Conservation (phyloP, 2,113 vertebrate species). For the Meleagris gallopavo region DNA sequence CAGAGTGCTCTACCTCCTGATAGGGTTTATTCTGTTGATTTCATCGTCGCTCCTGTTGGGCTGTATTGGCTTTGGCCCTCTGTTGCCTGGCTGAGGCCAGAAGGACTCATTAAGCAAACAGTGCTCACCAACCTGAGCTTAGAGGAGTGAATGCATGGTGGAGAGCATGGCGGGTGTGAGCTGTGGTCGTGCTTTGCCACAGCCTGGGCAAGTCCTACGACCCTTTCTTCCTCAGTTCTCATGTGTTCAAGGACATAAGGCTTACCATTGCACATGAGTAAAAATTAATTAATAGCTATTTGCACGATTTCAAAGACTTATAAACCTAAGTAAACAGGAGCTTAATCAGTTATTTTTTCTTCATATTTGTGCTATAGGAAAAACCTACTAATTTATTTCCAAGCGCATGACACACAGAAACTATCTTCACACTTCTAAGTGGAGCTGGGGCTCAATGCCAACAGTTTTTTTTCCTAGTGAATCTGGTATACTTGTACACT, state of each 20-base stretch:
- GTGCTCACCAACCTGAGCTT: rapidly evolving
- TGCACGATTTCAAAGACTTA: neutral
- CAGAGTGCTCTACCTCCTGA: neutral
- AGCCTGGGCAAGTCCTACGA: neutral
- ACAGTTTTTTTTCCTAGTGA: conserved; percentile 24
- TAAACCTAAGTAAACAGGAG: neutral
- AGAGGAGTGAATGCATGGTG: neutral
- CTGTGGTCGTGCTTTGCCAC: rapidly evolving
- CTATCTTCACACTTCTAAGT: conserved; percentile 63
- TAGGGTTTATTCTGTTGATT: neutral
- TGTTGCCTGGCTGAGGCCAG: neutral
- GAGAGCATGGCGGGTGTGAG: neutral
- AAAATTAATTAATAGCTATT: conserved; percentile 31
- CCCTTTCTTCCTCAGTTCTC: neutral
- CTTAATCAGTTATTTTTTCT: conserved; percentile 37
- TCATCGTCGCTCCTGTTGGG: neutral
- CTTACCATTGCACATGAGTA: neutral
- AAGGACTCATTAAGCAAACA: neutral
- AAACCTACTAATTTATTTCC: conserved; percentile 52
- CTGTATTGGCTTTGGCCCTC: neutral
- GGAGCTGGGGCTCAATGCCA: conserved; percentile 48
- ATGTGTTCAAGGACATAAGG: neutral
- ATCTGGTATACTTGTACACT: conserved; percentile 27
- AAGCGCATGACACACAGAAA: conserved; percentile 28
- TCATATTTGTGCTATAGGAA: conserved; percentile 11